Evolutionary conservation across 2,888 invertebrate species (phyloP).

Genomic region (Hemaris fuciformis): DNA sequence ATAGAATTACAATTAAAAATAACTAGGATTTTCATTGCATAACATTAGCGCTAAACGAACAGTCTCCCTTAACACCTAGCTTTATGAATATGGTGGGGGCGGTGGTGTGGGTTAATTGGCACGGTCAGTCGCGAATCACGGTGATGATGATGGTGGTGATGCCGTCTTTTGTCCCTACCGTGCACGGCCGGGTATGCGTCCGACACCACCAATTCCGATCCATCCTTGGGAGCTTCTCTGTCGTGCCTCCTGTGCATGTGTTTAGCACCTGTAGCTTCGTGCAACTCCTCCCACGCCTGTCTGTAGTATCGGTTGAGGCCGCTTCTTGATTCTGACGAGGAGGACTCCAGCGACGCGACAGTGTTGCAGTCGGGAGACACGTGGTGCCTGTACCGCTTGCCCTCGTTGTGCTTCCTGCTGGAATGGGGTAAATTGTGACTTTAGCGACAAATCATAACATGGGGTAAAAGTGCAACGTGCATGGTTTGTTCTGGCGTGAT

Average conservation of each 20-base stretch:
- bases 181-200: conserved; percentile 80
- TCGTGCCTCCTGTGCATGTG: conserved; percentile 63
- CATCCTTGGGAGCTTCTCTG: conserved; percentile 84
- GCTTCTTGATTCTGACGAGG: conserved; percentile 91
- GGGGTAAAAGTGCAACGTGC: conserved; percentile 18
- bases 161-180: conserved; percentile 83
- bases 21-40: background rate
- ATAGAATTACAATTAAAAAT: background rate
- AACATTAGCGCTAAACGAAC: background rate
- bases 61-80: conserved; percentile 66
- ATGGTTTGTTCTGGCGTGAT: background rate
- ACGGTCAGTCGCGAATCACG: conserved; percentile 82
- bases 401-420: conserved; percentile 83
- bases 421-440: background rate
- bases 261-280: conserved; percentile 88
- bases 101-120: conserved; percentile 77
- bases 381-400: conserved; percentile 93
- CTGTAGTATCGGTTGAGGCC: conserved; percentile 94
- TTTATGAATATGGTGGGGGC: conserved; percentile 78
- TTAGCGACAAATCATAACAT: background rate
- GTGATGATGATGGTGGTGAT: conserved; percentile 89
- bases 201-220: conserved; percentile 88
- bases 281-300: conserved; percentile 96
- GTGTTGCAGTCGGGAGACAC: conserved; percentile 95
- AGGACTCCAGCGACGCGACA: conserved; percentile 93